Conservation (phyloP, 2,888 invertebrate genomes). For the Slavum lentiscoides region DNA sequence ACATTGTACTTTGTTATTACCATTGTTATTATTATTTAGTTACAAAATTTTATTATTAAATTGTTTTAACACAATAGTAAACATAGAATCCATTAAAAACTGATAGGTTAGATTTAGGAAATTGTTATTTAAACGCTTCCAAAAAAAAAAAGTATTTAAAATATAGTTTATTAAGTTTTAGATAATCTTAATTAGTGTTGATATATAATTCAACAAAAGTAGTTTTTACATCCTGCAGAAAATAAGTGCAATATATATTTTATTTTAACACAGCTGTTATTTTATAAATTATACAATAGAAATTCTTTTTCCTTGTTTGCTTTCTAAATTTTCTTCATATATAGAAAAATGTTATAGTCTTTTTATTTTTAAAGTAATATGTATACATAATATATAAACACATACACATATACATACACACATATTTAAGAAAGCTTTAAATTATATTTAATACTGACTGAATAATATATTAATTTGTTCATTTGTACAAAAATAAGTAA, state of each 20-base stretch:
- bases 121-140: constrained; percentile 1
- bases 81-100: neutral
- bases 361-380: neutral
- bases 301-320: neutral
- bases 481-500: neutral
- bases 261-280: neutral
- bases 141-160: neutral
- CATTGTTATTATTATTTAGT: neutral
- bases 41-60: neutral
- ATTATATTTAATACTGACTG: neutral
- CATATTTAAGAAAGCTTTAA: neutral
- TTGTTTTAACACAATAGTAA: neutral
- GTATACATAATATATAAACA: too few species aligned
- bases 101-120: neutral
- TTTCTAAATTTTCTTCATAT: neutral
- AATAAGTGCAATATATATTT: constrained; percentile 2
- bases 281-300: neutral
- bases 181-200: neutral
- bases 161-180: neutral
- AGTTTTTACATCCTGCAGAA: neutral
- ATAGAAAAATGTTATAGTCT: neutral
- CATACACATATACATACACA: too few species aligned
- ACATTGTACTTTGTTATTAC: neutral
- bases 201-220: neutral
- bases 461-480: neutral